These are phyloP conservation scores for Sebastes schlegelii DNA, from an alignment of 2,113 vertebrate species.

Conservation along the genomic window DNA sequence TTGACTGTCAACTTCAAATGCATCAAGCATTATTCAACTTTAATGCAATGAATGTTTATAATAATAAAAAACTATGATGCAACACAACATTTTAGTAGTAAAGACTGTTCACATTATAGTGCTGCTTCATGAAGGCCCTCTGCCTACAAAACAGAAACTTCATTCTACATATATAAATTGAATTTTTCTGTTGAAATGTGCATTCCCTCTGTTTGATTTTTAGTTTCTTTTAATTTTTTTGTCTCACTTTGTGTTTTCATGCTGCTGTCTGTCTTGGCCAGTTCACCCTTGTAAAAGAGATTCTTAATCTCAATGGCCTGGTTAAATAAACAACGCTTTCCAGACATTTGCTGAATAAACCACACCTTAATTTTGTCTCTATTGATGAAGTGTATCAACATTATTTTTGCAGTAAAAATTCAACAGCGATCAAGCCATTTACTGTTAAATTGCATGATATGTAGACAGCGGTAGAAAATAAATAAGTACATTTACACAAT, in stretches of 20 bases:
- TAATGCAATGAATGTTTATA: not conserved
- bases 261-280: no score
- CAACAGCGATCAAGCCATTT: not conserved
- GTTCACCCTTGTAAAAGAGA: no score
- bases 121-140: not conserved
- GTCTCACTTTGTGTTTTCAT: no score
- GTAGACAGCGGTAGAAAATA: not conserved
- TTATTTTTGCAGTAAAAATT: not conserved
- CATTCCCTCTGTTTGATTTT: no score
- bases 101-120: not conserved
- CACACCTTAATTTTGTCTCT: not conserved
- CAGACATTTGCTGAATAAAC: not conserved
- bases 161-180: not conserved
- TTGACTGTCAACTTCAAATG: not conserved
- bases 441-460: not conserved
- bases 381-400: not conserved
- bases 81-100: not conserved
- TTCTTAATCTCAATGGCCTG: no score
- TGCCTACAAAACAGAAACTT: not conserved
- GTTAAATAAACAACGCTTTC: not conserved
- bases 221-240: no score
- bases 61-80: not conserved
- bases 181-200: no score
- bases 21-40: not conserved
- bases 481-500: not conserved